phyloP scores from a whole-genome alignment of 2,113 vertebrate species.

The Engraulis encrasicolus region DNA sequence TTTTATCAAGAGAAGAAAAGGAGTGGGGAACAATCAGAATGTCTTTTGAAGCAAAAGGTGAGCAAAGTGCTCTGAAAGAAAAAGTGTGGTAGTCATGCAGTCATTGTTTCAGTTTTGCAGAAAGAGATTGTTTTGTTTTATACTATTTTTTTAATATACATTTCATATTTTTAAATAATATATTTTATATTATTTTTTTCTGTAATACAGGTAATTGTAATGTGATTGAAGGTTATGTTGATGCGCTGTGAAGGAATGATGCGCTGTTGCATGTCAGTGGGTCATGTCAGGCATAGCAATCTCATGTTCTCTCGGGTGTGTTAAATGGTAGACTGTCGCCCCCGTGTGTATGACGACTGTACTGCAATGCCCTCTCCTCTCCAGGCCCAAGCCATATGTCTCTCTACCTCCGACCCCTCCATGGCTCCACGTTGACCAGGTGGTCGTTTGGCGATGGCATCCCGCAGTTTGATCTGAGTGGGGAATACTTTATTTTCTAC shows the following conservation, averaged over 20 bases:
- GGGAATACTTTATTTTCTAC: slow-evolving; percentile 96
- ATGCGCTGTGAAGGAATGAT: too few species aligned
- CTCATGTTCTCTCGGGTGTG: too few species aligned
- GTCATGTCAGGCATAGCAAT: too few species aligned
- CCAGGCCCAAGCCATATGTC: slow-evolving; percentile 96
- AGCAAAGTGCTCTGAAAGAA: neutral
- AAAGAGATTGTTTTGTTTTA: neutral
- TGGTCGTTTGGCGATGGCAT: slow-evolving; percentile 90
- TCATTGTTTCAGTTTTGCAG: neutral
- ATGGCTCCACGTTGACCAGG: slow-evolving; percentile 75
- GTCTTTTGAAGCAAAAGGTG: slow-evolving; percentile 87
- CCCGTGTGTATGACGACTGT: neutral
- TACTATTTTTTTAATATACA: too few species aligned
- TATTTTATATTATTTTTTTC: too few species aligned
- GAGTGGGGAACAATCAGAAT: slow-evolving; percentile 82
- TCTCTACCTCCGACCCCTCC: slow-evolving; percentile 82
- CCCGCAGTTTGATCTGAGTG: slow-evolving; percentile 78
- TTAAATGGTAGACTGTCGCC: too few species aligned
- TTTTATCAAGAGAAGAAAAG: slow-evolving; percentile 83
- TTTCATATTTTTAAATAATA: too few species aligned
- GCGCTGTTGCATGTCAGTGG: too few species aligned
- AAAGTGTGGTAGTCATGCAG: neutral
- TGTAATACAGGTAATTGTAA: too few species aligned
- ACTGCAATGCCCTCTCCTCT: too few species aligned
- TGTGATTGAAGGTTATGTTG: too few species aligned